These are phyloP conservation scores for Lasaia peninsularis DNA, from an alignment of 1,140 invertebrate species.

Conservation along the genomic window DNA sequence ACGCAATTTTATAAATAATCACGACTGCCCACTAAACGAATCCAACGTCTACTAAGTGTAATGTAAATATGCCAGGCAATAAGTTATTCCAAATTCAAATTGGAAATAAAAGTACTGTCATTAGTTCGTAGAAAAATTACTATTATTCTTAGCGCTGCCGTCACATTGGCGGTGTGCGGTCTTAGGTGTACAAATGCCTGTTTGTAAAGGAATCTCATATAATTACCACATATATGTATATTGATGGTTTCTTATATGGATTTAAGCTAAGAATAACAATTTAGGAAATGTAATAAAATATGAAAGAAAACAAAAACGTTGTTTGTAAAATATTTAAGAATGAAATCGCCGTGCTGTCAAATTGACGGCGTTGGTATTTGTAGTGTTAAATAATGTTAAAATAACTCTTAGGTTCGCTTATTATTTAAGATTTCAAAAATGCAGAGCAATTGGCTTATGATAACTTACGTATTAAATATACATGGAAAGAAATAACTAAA, in stretches of 20 bases:
- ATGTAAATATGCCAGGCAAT: constrained; percentile 22
- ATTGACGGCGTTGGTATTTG: constrained; percentile 14
- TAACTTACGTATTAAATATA: too few species aligned
- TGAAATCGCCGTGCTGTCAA: constrained; percentile 13
- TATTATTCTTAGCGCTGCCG: constrained; percentile 18
- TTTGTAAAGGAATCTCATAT: constrained; percentile 20
- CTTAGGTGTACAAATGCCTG: constrained; percentile 17
- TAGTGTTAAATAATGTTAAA: constrained; percentile 13
- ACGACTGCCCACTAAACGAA: constrained; percentile 20
- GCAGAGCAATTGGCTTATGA: too few species aligned
- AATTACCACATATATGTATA: constrained; percentile 15
- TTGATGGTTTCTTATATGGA: background rate
- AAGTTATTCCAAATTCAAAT: constrained; percentile 22
- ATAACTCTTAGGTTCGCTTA: too few species aligned
- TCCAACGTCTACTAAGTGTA: constrained; percentile 16
- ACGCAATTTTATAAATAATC: constrained; percentile 22
- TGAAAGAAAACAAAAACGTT: constrained; percentile 20
- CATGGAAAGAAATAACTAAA: too few species aligned
- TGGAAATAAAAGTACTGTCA: constrained; percentile 14
- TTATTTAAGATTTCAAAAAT: too few species aligned
- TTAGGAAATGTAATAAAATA: constrained; percentile 22
- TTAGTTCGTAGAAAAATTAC: constrained; percentile 5
- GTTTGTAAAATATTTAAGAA: constrained; percentile 18
- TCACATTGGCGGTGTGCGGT: constrained; percentile 20
- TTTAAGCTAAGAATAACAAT: constrained; percentile 10